Evolutionary conservation across 2,797 vertebrate genomes (phyloP).

Genomic region (Alauda arvensis): DNA sequence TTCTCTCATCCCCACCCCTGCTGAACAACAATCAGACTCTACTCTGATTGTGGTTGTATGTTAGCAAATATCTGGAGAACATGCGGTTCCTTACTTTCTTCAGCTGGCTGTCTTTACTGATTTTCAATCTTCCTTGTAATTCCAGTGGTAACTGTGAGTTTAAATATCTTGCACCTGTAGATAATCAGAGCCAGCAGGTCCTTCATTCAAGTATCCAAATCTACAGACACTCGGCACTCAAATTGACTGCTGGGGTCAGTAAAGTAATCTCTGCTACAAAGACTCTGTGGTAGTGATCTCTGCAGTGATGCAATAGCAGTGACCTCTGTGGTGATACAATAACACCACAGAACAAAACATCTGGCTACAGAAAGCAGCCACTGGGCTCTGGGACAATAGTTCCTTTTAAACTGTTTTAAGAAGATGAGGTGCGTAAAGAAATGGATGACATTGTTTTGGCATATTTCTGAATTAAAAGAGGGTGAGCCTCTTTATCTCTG

Average conservation of each 20-base stretch:
- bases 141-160: not conserved
- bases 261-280: not conserved
- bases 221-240: not conserved
- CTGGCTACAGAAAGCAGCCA: not conserved
- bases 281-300: not conserved
- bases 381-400: not conserved
- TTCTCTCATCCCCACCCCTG: not conserved
- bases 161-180: not conserved
- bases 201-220: not conserved
- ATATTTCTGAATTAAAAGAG: not conserved
- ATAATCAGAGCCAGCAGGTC: not conserved
- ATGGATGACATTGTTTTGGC: not conserved
- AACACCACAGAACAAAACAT: slow-evolving; percentile 2
- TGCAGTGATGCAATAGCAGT: not conserved
- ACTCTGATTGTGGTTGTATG: not conserved
- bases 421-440: not conserved
- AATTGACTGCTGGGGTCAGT: not conserved
- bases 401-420: not conserved
- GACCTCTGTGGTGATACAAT: not conserved
- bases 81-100: not conserved
- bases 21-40: not conserved
- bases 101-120: not conserved
- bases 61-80: not conserved
- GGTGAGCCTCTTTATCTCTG: not conserved
- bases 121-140: not conserved